Evolutionary conservation across 2,888 invertebrate species (phyloP), one percentile per base, ranked within the genome.

Genomic region (Bugula neritina): DNA sequence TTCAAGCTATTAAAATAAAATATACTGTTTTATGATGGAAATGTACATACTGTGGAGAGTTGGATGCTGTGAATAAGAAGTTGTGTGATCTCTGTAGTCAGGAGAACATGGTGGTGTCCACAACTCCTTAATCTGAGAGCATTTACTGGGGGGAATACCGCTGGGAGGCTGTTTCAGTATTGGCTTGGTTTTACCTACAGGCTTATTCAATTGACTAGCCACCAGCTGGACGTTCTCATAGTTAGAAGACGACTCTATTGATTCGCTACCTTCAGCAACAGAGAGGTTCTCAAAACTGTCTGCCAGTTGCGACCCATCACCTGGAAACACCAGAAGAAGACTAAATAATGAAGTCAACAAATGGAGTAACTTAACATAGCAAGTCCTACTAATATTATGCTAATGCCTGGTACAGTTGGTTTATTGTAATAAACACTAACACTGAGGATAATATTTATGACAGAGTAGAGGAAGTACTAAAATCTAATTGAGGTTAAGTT

Each of bases 101-200:
- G 70, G 70, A 43, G 70, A 70, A 23, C 70, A 70, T n/a, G 70
- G 70, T n/a, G 70, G 70, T 2, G 70, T 70, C 70, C 70, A 70
- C 70, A 70, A 29, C 70, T 70, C 70, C 70, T 70, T n/a, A 23
- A 70, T 54, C 27, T 63, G 63, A 27, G 70, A 43, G 43, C 52
- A 43, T 25, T 13, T 70, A 23, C 54, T 54, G 58, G 58, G 58
- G 21, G 58, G 58, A 13, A 31, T 31, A 17, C 5, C 52, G 17
- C 10, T 23, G 52, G 5, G 35, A 13, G 27, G 63, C 27, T 21
- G 63, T 35, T 69, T 69, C 23, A 29, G 21, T 17, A n/a, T 29
- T 3, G 69, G 31, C 70, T 29, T 70, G 5, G 21, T 13, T 23
- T 29, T 34, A 23, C 70, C 70, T 3, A 43, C 52, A 10, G 52